These are phyloP conservation scores for Podargus strigoides DNA, from an alignment of 2,797 vertebrate species.

Conservation along the genomic window DNA sequence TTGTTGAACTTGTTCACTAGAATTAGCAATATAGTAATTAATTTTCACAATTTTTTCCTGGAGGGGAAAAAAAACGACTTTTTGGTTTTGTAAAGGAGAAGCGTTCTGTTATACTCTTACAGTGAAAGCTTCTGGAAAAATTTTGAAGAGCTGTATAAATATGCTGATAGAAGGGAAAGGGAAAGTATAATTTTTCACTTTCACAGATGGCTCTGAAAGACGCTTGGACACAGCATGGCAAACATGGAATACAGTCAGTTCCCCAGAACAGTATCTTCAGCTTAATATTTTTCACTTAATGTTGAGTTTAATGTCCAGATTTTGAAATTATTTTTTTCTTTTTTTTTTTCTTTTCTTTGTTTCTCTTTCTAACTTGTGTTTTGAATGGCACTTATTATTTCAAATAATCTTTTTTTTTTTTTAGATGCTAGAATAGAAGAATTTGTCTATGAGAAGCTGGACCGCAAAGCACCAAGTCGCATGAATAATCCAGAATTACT, in stretches of 20 bases:
- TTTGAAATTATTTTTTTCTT: background rate
- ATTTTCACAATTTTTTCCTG: background rate
- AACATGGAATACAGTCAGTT: background rate
- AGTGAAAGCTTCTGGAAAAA: background rate
- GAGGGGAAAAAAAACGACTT: rapidly evolving
- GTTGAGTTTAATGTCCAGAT: background rate
- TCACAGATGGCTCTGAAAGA: background rate
- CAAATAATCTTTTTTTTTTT: constrained; percentile 29
- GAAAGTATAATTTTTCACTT: background rate
- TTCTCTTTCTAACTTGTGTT: background rate
- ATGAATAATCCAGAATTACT: constrained; percentile 94
- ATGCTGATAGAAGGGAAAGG: background rate
- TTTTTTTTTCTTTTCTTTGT: background rate
- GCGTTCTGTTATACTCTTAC: background rate
- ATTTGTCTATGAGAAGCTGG: constrained; percentile 97
- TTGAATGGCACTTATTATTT: background rate
- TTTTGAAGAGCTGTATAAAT: background rate
- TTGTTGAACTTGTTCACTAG: too few relatives aligned
- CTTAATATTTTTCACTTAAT: background rate
- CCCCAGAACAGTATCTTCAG: background rate
- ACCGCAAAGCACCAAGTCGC: constrained; percentile 92
- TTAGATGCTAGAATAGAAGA: constrained; percentile 97
- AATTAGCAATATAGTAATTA: too few relatives aligned
- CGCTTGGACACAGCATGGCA: background rate
- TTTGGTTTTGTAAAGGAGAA: background rate